These are phyloP conservation scores for Heterodera carotae DNA, from an alignment of 1,140 invertebrate genomes.

Conservation along the genomic window DNA sequence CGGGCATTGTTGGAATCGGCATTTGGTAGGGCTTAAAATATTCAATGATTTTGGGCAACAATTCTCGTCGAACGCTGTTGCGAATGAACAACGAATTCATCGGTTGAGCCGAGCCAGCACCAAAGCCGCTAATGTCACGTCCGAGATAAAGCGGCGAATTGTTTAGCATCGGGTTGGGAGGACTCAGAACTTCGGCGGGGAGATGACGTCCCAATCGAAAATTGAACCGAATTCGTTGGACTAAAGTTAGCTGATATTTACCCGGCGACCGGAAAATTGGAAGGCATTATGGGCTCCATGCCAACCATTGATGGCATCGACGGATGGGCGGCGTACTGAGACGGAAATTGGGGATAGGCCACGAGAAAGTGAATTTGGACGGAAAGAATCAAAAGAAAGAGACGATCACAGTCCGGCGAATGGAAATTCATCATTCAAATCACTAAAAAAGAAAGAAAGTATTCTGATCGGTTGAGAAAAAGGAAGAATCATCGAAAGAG, in stretches of 20 bases:
- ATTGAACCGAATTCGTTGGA: background rate
- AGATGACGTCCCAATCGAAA: background rate
- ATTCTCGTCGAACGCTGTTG: background rate
- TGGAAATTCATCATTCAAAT: background rate
- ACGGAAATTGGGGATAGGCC: background rate
- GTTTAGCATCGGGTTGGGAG: background rate
- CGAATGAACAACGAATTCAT: background rate
- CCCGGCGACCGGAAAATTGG: background rate
- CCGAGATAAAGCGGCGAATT: background rate
- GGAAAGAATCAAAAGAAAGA: background rate
- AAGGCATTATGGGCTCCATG: constrained; percentile 7
- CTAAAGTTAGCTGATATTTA: background rate
- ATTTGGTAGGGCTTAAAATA: background rate
- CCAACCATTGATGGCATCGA: background rate
- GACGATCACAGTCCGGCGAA: background rate
- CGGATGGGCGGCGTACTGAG: background rate
- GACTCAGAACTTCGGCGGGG: too few relatives aligned
- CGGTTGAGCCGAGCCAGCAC: background rate
- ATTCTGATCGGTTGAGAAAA: background rate
- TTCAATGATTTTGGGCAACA: background rate
- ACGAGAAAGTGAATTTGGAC: background rate
- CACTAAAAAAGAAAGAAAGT: background rate
- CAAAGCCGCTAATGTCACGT: background rate
- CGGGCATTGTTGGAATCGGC: background rate
- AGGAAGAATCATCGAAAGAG: background rate